Evolutionary conservation across 30 jellyfish, hydroid and myxozoan genomes (phyloP).

Genomic region (Mastigias papua): DNA sequence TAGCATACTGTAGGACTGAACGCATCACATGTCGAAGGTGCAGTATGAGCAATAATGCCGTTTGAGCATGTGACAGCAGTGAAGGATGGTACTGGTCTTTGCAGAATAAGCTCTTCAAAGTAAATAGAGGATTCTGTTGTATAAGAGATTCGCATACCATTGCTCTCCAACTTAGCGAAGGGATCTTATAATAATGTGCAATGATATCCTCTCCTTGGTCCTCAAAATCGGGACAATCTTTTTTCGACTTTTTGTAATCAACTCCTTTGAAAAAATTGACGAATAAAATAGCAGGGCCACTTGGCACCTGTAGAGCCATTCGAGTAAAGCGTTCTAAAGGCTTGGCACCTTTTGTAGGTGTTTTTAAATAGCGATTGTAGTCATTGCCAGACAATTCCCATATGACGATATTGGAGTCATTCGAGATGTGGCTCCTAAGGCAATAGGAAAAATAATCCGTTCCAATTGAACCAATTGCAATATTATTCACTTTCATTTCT

Average conservation of each 20-base stretch:
- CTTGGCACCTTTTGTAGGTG: constrained; percentile 97
- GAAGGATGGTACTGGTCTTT: constrained; percentile 98
- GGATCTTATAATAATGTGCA: constrained; percentile 94
- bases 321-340: constrained; percentile 97
- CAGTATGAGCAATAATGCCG: constrained; percentile 84
- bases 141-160: constrained; percentile 95
- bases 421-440: constrained; percentile 80
- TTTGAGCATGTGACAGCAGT: constrained; percentile 97
- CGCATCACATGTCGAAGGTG: constrained; percentile 99
- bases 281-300: constrained; percentile 88
- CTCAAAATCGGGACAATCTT: constrained; percentile 93
- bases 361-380: constrained; percentile 86
- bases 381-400: constrained; percentile 99
- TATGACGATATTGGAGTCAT: constrained; percentile 78
- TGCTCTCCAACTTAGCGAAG: constrained; percentile 98
- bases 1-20: constrained; percentile 95
- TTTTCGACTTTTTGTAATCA: constrained; percentile 85
- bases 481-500: constrained; percentile 89
- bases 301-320: constrained; percentile 88
- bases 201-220: constrained; percentile 98
- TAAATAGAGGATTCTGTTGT: constrained; percentile 71
- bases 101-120: constrained; percentile 83
- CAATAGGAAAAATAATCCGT: constrained; percentile 97
- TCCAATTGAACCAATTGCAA: constrained; percentile 98
- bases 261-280: constrained; percentile 97